Evolutionary conservation across 1,140 invertebrate species (phyloP), one percentile per base, ranked within the genome.

Genomic region (Acyrthosiphon pisum): DNA sequence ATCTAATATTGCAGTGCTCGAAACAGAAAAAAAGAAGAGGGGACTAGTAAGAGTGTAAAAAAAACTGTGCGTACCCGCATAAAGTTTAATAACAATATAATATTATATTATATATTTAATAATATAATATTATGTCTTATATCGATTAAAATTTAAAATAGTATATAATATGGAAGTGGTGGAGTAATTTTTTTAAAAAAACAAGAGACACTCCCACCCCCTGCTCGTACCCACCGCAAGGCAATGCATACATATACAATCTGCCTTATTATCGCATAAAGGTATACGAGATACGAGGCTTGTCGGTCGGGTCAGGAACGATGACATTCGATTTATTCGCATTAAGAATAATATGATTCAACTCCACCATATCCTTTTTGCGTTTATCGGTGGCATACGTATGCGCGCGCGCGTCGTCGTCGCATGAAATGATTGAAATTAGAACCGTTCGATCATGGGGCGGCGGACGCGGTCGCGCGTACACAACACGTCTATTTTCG

Each of bases 391-490:
- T 30, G 46, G 35, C 30, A n/a, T 23, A n/a, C n/a, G 48, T 48
- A 48, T 22, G 30, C 11, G 88, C 35, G 35, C 37, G 11, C 9
- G 22, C 83, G 83, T 37, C 81, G 35, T 37, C 81, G 20, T 35
- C 41, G 37, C 37, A 23, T 2, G 41, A 90, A 53, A 50, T 18
- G 48, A 88, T 88, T 53, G 87, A 88, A 88, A 88, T 88, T 88
- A 88, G 48, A 88, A 60, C 50, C 88, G 88, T 60, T 60, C 87
- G 87, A 88, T 88, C 87, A 50, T 50, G n/a, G 46, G 87, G 87
- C 48, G 46, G 46, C 87, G 20, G n/a, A 48, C 30, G 4, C 46
- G 86, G 86, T 35, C 41, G 88, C 35, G 83, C 41, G 41, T 86
- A 44, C 23, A 86, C 11, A 86, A n/a, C 87, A 37, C 88, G 26